Evolutionary conservation across 2,113 vertebrate species (phyloP), one percentile per base, ranked within the genome.

Genomic region (Carollia perspicillata): DNA sequence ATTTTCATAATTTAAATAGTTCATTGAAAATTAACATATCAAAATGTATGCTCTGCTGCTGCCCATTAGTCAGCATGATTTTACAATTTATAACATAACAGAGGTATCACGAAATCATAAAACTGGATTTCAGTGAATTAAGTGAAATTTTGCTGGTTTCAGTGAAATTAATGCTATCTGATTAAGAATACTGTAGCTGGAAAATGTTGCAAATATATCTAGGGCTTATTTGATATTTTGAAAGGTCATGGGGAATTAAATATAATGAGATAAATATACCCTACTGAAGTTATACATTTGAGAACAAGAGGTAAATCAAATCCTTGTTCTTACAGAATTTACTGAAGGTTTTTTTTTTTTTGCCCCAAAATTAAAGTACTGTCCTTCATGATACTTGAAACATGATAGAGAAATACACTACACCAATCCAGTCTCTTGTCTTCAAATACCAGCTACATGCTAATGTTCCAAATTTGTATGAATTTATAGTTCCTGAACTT

Each of bases 1-100:
- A 33, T 47, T 92, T 85, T 93, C 26, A 71, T 94, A 95, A 96
- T 66, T 53, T 94, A 58, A 7, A 55, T 72, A 96, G 84, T 55
- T 89, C 79, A 68, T 92, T 90, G 40, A 69, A 95, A 94, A 97
- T 95, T 86, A 65, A 3, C 3, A 81, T 72, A 49, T 0, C 35
- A 89, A 95, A 94, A 77, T 51, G 23, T 96, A 4, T 65, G 55
- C 8, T 81, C 2, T 93, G 12, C 88, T 60, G 22, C 53, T 93
- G 13, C 63, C 26, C 96, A 7, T 37, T 71, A 80, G 26, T 84
- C 47, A 69, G 68, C 51, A 60, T 95, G 2, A 51, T 66, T 89
- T 58, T 26, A 89, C 84, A 58, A 89, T 68, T 94, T 87, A 51
- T 91, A 85, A 85, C 12, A 49, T 71, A 88, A 80, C 8, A 60